Evolutionary conservation across 1,140 invertebrate species (phyloP).

Genomic region (Rhyacophila brunnea): DNA sequence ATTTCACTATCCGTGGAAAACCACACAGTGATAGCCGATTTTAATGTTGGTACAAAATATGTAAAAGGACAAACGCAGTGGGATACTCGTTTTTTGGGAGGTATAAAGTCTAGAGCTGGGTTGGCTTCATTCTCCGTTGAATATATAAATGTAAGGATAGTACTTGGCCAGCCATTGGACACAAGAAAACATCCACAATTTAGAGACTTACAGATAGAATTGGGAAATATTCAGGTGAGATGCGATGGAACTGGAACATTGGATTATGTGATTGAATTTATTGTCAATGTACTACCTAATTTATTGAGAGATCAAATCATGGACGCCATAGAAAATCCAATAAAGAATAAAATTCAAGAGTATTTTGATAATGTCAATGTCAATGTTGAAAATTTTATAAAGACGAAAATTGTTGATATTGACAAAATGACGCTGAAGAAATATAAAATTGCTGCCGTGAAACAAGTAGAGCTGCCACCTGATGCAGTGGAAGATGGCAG

Average conservation of each 20-base stretch:
- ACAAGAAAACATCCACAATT: slow-evolving; percentile 68
- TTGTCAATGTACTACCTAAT: slow-evolving; percentile 77
- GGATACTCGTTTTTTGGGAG: slow-evolving; percentile 68
- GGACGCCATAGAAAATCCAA: slow-evolving; percentile 73
- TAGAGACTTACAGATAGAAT: slow-evolving; percentile 71
- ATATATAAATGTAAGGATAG: slow-evolving; percentile 65
- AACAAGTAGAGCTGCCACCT: slow-evolving; percentile 27
- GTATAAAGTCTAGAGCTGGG: slow-evolving; percentile 66
- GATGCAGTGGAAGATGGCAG: slow-evolving; percentile 46
- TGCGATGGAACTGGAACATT: slow-evolving; percentile 76
- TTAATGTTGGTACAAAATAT: slow-evolving; percentile 77
- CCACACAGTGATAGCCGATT: slow-evolving; percentile 61
- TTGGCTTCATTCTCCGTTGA: slow-evolving; percentile 72
- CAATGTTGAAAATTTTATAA: slow-evolving; percentile 68
- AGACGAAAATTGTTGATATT: slow-evolving; percentile 63
- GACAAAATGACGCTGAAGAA: slow-evolving; percentile 56
- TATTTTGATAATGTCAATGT: slow-evolving; percentile 68
- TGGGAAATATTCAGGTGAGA: slow-evolving; percentile 81
- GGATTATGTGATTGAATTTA: slow-evolving; percentile 77
- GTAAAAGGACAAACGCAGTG: slow-evolving; percentile 73
- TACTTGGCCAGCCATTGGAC: slow-evolving; percentile 72
- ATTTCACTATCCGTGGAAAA: slow-evolving; percentile 71
- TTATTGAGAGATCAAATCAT: slow-evolving; percentile 80
- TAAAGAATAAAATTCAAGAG: slow-evolving; percentile 66
- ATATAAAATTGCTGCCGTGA: slow-evolving; percentile 47